These are phyloP conservation scores for Agrilus mali DNA, from an alignment of 2,888 invertebrate species.

Conservation along the genomic window DNA sequence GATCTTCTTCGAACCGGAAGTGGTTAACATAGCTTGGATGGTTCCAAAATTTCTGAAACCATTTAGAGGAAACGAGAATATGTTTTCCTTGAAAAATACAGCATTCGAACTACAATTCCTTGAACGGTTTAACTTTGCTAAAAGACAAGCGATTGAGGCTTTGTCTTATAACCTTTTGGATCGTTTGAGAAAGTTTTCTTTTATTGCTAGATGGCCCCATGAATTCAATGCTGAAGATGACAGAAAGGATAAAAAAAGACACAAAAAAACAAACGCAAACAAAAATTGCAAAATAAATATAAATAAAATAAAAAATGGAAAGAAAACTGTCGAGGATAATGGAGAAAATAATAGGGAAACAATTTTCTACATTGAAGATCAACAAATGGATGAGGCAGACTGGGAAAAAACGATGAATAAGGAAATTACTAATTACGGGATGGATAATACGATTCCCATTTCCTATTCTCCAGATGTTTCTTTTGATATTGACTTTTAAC, in stretches of 20 bases:
- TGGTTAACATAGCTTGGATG: slow-evolving; percentile 39
- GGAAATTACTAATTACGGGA: too few species aligned
- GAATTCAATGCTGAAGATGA: slow-evolving; percentile 3
- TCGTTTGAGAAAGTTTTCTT: slow-evolving; percentile 36
- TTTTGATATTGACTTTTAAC: too few species aligned
- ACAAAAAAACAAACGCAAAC: background rate
- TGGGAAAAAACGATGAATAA: too few species aligned
- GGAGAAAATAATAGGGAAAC: too few species aligned
- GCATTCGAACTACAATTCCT: slow-evolving; percentile 27
- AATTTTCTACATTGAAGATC: too few species aligned
- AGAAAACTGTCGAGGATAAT: too few species aligned
- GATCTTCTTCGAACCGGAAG: slow-evolving; percentile 37
- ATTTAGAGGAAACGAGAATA: slow-evolving; percentile 17
- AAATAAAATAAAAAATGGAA: too few species aligned
- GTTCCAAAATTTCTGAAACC: slow-evolving; percentile 30
- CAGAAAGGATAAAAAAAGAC: background rate
- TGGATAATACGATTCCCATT: too few species aligned
- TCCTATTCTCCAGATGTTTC: too few species aligned
- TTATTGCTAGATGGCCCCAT: slow-evolving; percentile 35
- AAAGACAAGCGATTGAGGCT: slow-evolving; percentile 35
- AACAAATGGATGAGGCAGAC: too few species aligned
- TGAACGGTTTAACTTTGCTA: slow-evolving; percentile 31
- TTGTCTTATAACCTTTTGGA: slow-evolving; percentile 20
- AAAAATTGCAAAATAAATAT: too few species aligned
- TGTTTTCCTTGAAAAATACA: slow-evolving; percentile 20